Conservation (phyloP, 2,797 vertebrate genomes). For the Alca torda region DNA sequence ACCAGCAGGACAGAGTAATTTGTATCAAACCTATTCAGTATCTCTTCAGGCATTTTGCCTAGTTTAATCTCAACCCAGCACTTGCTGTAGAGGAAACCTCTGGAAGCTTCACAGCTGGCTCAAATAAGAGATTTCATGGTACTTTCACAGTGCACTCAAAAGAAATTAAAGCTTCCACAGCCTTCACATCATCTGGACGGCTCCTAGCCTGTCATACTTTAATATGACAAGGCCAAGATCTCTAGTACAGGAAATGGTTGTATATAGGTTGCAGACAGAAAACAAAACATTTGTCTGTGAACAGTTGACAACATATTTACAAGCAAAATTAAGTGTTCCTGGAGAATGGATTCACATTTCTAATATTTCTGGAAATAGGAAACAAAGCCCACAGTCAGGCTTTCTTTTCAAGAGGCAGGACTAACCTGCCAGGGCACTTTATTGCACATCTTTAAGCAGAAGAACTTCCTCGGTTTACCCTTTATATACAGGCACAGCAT, state of each 20-base stretch:
- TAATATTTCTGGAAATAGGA: not conserved
- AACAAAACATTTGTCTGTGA: not conserved
- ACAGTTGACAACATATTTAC: not conserved
- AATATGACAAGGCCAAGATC: constrained; percentile 22
- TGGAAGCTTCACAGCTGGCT: constrained; percentile 65
- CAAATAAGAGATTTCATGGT: constrained; percentile 31
- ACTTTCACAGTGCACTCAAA: not conserved
- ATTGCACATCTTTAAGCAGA: not conserved
- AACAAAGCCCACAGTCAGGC: not conserved
- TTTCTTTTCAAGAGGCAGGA: not conserved
- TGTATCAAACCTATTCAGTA: constrained; percentile 84
- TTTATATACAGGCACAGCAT: not conserved
- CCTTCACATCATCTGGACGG: not conserved
- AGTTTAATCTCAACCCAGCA: constrained; percentile 65
- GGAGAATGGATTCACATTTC: not conserved
- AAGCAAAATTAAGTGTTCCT: not conserved
- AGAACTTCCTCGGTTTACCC: not conserved
- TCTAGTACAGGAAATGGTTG: not conserved
- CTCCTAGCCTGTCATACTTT: constrained; percentile 24
- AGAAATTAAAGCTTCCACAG: constrained; percentile 40
- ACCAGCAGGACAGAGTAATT: constrained; percentile 85
- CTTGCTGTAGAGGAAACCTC: constrained; percentile 58
- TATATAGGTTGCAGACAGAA: not conserved
- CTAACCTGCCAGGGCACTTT: not conserved
- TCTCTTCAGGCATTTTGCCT: constrained; percentile 81